These are phyloP conservation scores for Leptinotarsa peninsularis DNA, from an alignment of 2,888 invertebrate species.

Conservation along the genomic window DNA sequence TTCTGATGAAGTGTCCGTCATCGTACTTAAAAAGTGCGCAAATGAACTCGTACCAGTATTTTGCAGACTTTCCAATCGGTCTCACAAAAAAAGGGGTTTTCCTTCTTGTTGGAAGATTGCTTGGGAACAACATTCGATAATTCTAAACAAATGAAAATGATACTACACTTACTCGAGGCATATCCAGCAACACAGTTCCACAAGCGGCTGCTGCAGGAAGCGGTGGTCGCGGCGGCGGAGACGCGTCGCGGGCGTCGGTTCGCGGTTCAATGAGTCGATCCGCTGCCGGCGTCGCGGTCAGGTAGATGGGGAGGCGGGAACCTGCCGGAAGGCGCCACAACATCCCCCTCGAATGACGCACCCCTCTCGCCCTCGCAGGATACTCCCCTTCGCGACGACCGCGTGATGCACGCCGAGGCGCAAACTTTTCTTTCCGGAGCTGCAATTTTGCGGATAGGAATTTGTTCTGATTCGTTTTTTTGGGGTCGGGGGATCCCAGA, in stretches of 20 bases:
- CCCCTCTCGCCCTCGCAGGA: background rate
- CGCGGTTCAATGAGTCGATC: conserved; percentile 54
- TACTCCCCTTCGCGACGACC: background rate
- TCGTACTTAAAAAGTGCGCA: no score
- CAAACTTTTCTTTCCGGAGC: no score
- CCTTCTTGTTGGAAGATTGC: no score
- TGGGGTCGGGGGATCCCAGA: no score
- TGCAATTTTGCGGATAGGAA: no score
- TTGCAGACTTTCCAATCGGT: no score
- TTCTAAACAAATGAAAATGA: no score
- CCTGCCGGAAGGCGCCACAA: conserved; percentile 60
- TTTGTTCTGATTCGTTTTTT: no score
- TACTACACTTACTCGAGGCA: conserved; percentile 17
- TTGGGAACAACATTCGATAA: no score
- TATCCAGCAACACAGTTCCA: conserved; percentile 10
- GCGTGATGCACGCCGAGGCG: background rate
- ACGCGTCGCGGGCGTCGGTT: conserved; percentile 56
- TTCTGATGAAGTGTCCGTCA: no score
- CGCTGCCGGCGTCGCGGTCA: conserved; percentile 42
- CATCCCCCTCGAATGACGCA: conserved; percentile 47
- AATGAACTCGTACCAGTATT: no score
- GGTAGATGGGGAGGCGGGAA: conserved; percentile 64
- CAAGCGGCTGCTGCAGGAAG: conserved; percentile 48
- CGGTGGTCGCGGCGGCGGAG: conserved; percentile 55
- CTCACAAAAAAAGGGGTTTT: no score